Evolutionary conservation across 1,140 invertebrate genomes (phyloP), one percentile per base, ranked within the genome.

Genomic region (Muscidifurax raptorellus): DNA sequence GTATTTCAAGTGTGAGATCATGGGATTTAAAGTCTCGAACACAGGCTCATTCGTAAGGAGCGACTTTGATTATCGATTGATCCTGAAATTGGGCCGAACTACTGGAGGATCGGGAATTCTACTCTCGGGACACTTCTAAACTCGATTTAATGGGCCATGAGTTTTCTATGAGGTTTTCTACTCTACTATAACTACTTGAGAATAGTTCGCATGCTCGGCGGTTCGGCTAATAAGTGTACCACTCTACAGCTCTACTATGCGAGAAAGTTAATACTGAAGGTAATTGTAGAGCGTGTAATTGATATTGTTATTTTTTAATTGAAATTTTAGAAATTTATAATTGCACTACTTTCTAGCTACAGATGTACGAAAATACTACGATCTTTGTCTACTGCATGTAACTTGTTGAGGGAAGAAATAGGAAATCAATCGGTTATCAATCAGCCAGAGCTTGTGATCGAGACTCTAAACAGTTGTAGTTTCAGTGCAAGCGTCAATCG

Each of bases 61-160:
- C 59, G 36, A 67, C 59, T 66, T 80, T 66, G 78, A 80, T 80
- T 36, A 80, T 80, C 64, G 78, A 80, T 80, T 40, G 64, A 80
- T 80, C 59, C 18, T 40, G 44, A 64, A 40, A 30, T 27, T 30
- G 27, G 30, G 22, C 32, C 15, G 15, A 64, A 40, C 32, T 40
- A 74, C 67, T 69, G 25, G 36, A 28, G 28, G 27, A 59, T 59
- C 15, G 22, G 7, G 32, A 67, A 40, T 80, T 80, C 78, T 78
- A 78, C 76, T 67, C 22, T 67, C 22, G 30, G 1, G n/a, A 22
- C 40, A 67, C 64, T 36, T 40, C 18, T 25, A 36, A 80, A 80
- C 59, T 80, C 22, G 25, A 80, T 80, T 78, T 78, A 64, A 64
- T 15, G 28, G 22, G n/a, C 27, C n/a, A 6, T 66, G 15, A 66